Base-by-base conservation (phyloP, 2,888 invertebrate genomes). In the Argyresthia goedartella region DNA sequence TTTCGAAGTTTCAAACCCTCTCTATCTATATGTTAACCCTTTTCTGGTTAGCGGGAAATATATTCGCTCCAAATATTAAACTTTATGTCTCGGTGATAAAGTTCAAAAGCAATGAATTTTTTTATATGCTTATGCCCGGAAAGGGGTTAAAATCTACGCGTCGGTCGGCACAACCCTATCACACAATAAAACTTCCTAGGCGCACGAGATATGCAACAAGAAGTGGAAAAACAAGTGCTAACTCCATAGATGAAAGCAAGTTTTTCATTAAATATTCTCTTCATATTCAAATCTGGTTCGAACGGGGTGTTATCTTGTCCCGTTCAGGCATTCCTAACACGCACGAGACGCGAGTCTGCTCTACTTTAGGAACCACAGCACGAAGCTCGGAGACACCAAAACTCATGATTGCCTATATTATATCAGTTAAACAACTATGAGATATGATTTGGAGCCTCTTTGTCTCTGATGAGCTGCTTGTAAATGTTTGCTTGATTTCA, bases 271-370 rank as follows among this genome's bases (percentile, higher is more conserved):
- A n/a, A 76, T 77, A 81, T 84, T 80, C 78, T 64, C 76, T 80
- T 77, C 82, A 79, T 81, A 82, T 84, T 82, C 79, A 82, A 81
- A 82, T 82, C 69, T 70, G 71, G 74, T 74, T 76, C 74, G 76
- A 69, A 72, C 67, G 25, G 25, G 71, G 71, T 72, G 76, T 76
- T 81, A 81, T 78, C 76, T 62, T 58, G 58, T 55, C 56, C 55
- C 57, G 56, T 60, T 66, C 62, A 52, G 53, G 66, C 59, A 84
- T 78, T 77, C 81, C 54, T 62, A 70, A 75, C 84, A 85, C 84
- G 84, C 71, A 62, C 70, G 51, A 52, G 57, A 54, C 49, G 61
- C 25, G 49, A 53, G 54, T 39, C 55, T 43, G 35, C 53, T n/a
- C 53, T 71, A 71, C 71, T 72, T 72, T 74, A 62, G 57, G 67